Evolutionary conservation across 1,140 invertebrate species (phyloP).

Genomic region (Luehdorfia chinensis): DNA sequence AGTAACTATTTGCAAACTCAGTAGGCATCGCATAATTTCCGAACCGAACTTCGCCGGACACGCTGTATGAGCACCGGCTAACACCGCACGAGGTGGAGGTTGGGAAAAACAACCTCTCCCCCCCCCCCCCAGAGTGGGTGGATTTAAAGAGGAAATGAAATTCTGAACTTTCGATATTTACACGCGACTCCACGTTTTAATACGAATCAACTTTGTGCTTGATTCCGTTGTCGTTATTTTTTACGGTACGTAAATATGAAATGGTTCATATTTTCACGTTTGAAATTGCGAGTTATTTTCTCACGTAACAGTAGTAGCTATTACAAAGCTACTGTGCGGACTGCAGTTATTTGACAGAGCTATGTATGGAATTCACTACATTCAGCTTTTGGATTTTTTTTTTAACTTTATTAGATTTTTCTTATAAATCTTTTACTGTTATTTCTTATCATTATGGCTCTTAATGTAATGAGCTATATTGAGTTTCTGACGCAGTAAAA

Average conservation of each 20-base stretch:
- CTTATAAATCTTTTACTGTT: too few species aligned
- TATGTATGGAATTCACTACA: too few species aligned
- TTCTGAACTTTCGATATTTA: conserved; percentile 51
- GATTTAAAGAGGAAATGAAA: conserved; percentile 40
- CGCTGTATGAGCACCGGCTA: conserved; percentile 8
- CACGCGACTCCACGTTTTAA: conserved; percentile 36
- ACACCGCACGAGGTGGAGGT: conserved; percentile 17
- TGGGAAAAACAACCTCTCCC: conserved; percentile 1
- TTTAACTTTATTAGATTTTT: too few species aligned
- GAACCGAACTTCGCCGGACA: conserved; percentile 20
- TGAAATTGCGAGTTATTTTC: too few species aligned
- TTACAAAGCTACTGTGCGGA: too few species aligned
- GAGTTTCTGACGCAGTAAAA: too few species aligned
- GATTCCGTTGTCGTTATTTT: conserved; percentile 8
- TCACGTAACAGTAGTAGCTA: too few species aligned
- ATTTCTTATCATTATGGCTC: too few species aligned
- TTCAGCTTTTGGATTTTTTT: too few species aligned
- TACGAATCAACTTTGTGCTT: conserved; percentile 27
- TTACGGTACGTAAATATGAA: neutral
- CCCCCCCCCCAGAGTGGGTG: neutral
- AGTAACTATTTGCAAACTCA: conserved; percentile 12
- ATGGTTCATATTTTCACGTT: neutral
- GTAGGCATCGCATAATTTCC: conserved; percentile 13
- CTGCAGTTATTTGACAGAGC: too few species aligned
- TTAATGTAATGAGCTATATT: too few species aligned